A percentile compares a stretch with the other conserved stretches of the same genome.
These are phyloP conservation scores for Gryllus bimaculatus DNA, from an alignment of 1,140 invertebrate genomes.

Conservation along the genomic window DNA sequence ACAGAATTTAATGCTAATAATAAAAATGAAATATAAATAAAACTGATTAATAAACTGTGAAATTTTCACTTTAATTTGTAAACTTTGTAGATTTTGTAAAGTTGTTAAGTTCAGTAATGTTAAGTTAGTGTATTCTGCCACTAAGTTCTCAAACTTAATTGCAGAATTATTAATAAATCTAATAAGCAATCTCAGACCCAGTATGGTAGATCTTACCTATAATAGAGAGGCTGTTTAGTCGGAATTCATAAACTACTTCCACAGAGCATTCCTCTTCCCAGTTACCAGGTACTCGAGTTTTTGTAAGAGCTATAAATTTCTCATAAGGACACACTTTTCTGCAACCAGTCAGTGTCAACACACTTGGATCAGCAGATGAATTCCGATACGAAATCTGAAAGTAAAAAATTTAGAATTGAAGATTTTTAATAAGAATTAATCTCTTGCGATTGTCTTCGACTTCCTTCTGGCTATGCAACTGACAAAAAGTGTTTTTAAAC, in stretches of 20 bases:
- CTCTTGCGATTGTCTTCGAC: neutral
- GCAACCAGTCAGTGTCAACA: conserved; percentile 50
- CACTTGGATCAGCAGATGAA: conserved; percentile 36
- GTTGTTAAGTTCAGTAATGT: too few species aligned
- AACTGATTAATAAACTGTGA: too few species aligned
- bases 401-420: conserved; percentile 25
- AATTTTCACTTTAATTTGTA: too few species aligned
- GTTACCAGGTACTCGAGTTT: conserved; percentile 42
- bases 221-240: conserved; percentile 29
- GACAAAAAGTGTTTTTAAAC: neutral
- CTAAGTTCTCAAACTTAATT: too few species aligned
- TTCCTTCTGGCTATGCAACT: neutral
- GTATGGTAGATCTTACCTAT: conserved; percentile 29
- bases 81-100: too few species aligned
- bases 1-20: too few species aligned
- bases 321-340: conserved; percentile 45
- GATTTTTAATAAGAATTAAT: neutral
- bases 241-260: conserved; percentile 26
- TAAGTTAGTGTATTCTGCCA: too few species aligned
- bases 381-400: conserved; percentile 53
- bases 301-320: conserved; percentile 41
- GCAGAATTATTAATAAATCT: too few species aligned
- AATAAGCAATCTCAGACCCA: too few species aligned
- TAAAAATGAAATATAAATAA: too few species aligned
- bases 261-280: conserved; percentile 46